phyloP scores from a whole-genome alignment of 2,113 vertebrate species.

The Hystrix brachyura region DNA sequence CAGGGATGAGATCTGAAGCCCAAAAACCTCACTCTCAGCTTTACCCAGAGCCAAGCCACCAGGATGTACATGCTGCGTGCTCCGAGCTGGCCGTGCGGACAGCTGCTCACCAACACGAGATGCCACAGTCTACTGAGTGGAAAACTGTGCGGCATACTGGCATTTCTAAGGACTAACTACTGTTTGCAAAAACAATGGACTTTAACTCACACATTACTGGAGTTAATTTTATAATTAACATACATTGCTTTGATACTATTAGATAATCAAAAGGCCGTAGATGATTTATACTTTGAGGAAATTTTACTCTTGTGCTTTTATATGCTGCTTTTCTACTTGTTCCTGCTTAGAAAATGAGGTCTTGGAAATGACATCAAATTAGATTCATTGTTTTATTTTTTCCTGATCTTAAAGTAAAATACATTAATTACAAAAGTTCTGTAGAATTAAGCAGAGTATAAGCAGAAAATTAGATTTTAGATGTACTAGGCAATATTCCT shows the following conservation, averaged over 20 bases:
- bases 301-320: neutral
- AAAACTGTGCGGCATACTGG: neutral
- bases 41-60: neutral
- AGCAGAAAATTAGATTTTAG: neutral
- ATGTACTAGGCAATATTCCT: neutral
- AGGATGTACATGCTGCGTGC: neutral
- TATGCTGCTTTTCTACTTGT: neutral
- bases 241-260: neutral
- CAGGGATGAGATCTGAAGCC: neutral
- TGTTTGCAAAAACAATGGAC: neutral
- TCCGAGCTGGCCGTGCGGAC: too few relatives aligned
- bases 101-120: neutral
- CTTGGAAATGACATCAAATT: constrained; percentile 52
- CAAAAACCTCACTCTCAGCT: neutral
- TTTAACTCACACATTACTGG: neutral
- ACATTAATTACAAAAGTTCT: neutral
- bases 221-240: constrained; percentile 49
- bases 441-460: neutral
- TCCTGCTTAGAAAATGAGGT: constrained; percentile 20
- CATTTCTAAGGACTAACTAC: neutral
- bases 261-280: constrained; percentile 33
- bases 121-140: too few relatives aligned
- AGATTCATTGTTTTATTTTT: neutral
- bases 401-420: constrained; percentile 52
- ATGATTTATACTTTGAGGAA: constrained; percentile 42